These are phyloP conservation scores for Distichodus sexfasciatus DNA, from an alignment of 2,797 vertebrate genomes.

Conservation along the genomic window DNA sequence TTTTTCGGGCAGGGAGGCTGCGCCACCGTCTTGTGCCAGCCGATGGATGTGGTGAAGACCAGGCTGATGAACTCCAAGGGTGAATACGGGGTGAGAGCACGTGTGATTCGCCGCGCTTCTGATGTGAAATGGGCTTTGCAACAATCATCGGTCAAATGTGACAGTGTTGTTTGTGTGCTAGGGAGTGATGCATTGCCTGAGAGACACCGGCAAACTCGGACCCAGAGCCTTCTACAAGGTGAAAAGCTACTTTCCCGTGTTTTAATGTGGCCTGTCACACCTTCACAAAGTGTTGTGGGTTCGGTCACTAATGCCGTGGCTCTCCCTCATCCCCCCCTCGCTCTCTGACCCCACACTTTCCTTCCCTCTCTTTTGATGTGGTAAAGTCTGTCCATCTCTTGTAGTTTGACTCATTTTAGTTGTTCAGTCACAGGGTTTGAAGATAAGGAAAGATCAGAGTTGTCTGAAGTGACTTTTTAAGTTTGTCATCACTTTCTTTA, in stretches of 20 bases:
- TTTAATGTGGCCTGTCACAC: not conserved
- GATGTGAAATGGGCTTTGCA: not conserved
- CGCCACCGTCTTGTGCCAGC: slow-evolving; percentile 82
- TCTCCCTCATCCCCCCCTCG: not conserved
- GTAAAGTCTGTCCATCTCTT: not conserved
- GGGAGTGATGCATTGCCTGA: slow-evolving; percentile 78
- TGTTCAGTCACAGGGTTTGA: not conserved
- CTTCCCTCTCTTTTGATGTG: not conserved
- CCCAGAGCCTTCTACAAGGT: slow-evolving; percentile 84
- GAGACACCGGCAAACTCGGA: slow-evolving; percentile 77
- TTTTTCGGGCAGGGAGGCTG: slow-evolving; percentile 71
- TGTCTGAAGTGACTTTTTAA: not conserved
- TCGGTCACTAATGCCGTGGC: not conserved
- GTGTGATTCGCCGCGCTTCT: not conserved
- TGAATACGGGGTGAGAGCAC: slow-evolving; percentile 74
- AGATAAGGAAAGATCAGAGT: not conserved
- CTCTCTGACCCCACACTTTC: not conserved
- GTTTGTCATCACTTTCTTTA: not conserved
- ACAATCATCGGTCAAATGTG: not conserved
- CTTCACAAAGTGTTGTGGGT: not conserved
- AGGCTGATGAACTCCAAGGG: slow-evolving; percentile 85
- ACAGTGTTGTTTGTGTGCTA: slow-evolving; percentile 49
- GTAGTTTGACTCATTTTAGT: not conserved
- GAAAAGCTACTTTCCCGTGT: not conserved
- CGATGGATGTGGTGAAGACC: slow-evolving; percentile 85